Conservation (phyloP, 1,140 invertebrate genomes). For the Araneus ventricosus region DNA sequence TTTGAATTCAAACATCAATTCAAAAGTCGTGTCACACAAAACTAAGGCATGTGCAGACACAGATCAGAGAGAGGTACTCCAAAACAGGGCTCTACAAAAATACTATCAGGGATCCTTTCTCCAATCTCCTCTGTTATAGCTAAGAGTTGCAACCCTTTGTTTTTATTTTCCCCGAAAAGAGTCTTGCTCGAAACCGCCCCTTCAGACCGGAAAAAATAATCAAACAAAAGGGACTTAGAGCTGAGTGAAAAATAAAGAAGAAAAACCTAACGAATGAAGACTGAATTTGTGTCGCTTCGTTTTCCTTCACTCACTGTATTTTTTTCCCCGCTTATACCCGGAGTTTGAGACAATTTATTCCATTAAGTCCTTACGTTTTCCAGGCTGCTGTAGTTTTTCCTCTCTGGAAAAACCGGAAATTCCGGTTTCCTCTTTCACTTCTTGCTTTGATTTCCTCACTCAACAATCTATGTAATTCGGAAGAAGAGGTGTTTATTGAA, state of each 20-base stretch:
- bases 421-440: slow-evolving; percentile 25
- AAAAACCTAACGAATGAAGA: slow-evolving; percentile 1
- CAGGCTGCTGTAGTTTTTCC: not conserved
- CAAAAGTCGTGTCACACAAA: too few relatives aligned
- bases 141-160: not conserved
- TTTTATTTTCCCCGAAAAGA: not conserved
- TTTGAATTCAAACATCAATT: too few relatives aligned
- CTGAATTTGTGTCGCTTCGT: slow-evolving; percentile 15
- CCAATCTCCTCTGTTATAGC: not conserved
- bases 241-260: not conserved
- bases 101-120: not conserved
- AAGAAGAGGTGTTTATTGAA: slow-evolving; percentile 31
- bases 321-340: slow-evolving; percentile 6
- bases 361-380: slow-evolving; percentile 39
- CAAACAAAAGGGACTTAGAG: not conserved
- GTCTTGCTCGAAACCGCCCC: not conserved
- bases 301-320: not conserved
- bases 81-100: not conserved
- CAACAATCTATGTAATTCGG: slow-evolving; percentile 19
- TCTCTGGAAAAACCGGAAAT: slow-evolving; percentile 18
- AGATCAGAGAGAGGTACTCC: not conserved
- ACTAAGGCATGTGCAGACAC: too few relatives aligned
- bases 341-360: slow-evolving; percentile 61
- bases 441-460: slow-evolving; percentile 22
- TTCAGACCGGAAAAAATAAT: not conserved